These are phyloP conservation scores for Anser cygnoides DNA, from an alignment of 2,113 vertebrate genomes.

Conservation along the genomic window DNA sequence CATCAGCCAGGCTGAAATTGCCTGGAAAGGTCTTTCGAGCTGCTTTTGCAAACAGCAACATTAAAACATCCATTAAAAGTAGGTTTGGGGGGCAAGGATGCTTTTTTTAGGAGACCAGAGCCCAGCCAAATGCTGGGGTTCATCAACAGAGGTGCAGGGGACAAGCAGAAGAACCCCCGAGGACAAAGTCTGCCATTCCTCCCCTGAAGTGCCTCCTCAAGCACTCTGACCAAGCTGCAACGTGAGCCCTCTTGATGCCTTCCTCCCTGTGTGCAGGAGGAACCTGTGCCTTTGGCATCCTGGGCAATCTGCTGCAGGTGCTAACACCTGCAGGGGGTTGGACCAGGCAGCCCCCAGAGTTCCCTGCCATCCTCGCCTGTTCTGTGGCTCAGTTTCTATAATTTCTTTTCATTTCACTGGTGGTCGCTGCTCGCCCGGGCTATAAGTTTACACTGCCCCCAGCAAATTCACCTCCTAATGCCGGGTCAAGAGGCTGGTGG, in stretches of 20 bases:
- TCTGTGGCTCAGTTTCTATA: background rate
- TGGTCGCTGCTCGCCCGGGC: background rate
- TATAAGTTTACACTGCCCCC: rapidly evolving
- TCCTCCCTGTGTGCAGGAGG: background rate
- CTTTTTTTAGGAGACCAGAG: background rate
- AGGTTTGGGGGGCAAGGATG: background rate
- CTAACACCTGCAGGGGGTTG: background rate
- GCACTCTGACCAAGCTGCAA: background rate
- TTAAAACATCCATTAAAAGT: background rate
- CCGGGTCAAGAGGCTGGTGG: background rate
- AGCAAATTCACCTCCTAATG: background rate
- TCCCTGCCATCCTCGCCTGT: background rate
- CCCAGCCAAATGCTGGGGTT: background rate
- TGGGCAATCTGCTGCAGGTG: background rate
- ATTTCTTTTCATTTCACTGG: background rate
- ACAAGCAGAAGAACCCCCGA: background rate
- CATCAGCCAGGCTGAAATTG: background rate
- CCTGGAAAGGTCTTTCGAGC: background rate
- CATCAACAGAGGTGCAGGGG: background rate
- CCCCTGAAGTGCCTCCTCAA: background rate
- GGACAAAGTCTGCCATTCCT: background rate
- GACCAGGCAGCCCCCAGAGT: background rate
- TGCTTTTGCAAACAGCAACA: background rate
- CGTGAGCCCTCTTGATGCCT: background rate
- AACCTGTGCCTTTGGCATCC: background rate